A percentile compares a stretch with the other conserved stretches of the same genome.
phyloP scores from a whole-genome alignment of 2,797 vertebrate genomes.

The Urophycis tenuis region DNA sequence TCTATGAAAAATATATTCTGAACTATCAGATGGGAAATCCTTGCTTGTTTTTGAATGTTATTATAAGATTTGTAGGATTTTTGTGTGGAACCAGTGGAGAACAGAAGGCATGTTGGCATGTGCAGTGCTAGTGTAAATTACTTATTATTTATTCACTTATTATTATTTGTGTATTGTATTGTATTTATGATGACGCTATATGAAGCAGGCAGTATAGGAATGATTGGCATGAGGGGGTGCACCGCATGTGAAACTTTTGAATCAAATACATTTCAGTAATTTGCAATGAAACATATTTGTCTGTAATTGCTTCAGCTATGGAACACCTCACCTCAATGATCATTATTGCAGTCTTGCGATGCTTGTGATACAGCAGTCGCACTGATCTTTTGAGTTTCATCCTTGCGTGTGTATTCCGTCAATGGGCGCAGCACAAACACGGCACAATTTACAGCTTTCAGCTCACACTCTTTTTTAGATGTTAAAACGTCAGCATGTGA shows the following conservation, averaged over 20 bases:
- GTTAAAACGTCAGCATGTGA: background rate
- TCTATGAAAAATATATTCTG: background rate
- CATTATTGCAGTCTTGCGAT: background rate
- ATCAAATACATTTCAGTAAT: background rate
- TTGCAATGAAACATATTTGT: background rate
- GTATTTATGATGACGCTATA: too few species aligned
- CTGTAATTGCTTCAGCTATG: background rate
- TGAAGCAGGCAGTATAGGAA: background rate
- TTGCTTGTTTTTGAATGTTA: background rate
- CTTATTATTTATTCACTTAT: too few species aligned
- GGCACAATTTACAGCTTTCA: background rate
- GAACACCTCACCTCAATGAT: background rate
- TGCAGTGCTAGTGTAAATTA: too few species aligned
- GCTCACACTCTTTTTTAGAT: background rate
- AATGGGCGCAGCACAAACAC: background rate
- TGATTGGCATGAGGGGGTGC: too few species aligned
- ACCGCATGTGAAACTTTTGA: background rate
- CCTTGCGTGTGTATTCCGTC: background rate
- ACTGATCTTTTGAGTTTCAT: background rate
- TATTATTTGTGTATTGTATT: too few species aligned
- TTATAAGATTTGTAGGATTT: background rate
- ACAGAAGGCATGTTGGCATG: too few species aligned
- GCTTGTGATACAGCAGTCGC: background rate
- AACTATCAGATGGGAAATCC: background rate
- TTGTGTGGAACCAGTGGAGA: background rate